These are phyloP conservation scores for Avahi laniger DNA, from an alignment of 2,797 vertebrate genomes.

Conservation along the genomic window DNA sequence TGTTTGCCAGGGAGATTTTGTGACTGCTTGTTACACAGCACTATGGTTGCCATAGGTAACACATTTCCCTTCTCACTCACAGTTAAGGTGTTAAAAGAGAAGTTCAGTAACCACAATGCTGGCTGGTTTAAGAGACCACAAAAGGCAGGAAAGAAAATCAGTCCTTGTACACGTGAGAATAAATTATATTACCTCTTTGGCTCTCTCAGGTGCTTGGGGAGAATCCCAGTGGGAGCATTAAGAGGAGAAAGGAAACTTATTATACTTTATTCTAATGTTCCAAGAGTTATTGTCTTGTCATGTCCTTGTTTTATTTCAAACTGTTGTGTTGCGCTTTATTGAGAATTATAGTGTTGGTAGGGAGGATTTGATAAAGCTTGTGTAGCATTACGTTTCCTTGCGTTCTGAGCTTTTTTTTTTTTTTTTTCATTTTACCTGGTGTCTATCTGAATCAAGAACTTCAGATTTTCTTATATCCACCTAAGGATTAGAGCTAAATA, in stretches of 20 bases:
- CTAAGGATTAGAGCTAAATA: conserved; percentile 58
- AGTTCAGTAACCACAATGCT: not conserved
- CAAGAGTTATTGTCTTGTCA: conserved; percentile 47
- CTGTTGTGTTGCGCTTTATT: conserved; percentile 57
- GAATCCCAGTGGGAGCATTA: conserved; percentile 10
- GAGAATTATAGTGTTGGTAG: conserved; percentile 61
- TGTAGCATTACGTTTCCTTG: conserved; percentile 53
- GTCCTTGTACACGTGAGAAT: not conserved
- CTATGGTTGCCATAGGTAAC: not conserved
- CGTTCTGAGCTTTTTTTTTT: not conserved
- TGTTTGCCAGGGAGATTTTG: not conserved
- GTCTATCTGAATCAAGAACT: conserved; percentile 57
- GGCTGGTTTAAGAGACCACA: conserved; percentile 10
- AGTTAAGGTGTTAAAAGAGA: conserved; percentile 25
- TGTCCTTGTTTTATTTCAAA: conserved; percentile 61
- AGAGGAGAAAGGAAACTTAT: conserved; percentile 19
- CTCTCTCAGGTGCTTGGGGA: not conserved
- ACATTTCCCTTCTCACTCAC: not conserved
- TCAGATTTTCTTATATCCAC: conserved; percentile 60
- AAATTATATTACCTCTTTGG: not conserved
- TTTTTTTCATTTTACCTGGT: conserved; percentile 59
- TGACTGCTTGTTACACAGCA: not conserved
- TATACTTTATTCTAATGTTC: conserved; percentile 20
- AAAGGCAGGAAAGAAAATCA: conserved; percentile 9
- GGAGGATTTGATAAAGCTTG: conserved; percentile 68